These are phyloP conservation scores for Periophthalmus magnuspinnatus DNA, from an alignment of 2,797 vertebrate genomes.

Conservation along the genomic window DNA sequence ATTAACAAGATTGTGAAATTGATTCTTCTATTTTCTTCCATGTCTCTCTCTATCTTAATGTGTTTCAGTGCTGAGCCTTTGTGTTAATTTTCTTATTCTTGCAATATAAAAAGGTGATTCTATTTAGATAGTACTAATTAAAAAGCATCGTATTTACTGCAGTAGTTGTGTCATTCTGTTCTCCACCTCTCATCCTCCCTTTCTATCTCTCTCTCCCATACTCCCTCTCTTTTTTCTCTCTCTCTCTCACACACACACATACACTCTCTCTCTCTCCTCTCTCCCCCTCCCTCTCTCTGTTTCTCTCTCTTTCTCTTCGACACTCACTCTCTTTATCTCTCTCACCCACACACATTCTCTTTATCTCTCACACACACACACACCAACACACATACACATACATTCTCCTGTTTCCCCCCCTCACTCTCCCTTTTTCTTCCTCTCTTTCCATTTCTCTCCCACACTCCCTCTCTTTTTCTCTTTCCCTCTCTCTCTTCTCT, in stretches of 20 bases:
- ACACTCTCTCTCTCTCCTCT: too few species aligned
- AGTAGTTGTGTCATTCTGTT: constrained; percentile 14
- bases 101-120: constrained; percentile 40
- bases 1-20: not conserved
- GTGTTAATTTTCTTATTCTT: constrained; percentile 48
- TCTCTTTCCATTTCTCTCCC: too few species aligned
- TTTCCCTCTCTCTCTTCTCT: constrained; percentile 15
- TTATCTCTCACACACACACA: too few species aligned
- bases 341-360: too few species aligned
- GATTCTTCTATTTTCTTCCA: not conserved
- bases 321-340: too few species aligned
- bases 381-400: too few species aligned
- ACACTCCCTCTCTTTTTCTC: too few species aligned
- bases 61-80: constrained; percentile 40
- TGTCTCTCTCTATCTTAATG: constrained; percentile 19
- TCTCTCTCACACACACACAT: too few species aligned
- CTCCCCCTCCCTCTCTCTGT: constrained; percentile 10
- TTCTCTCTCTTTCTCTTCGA: constrained; percentile 8
- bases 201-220: too few species aligned
- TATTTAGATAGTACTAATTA: constrained; percentile 51
- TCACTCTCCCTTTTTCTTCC: constrained; percentile 19
- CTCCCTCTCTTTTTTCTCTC: too few species aligned
- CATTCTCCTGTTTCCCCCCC: too few species aligned
- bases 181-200: constrained; percentile 6
- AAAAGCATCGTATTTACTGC: constrained; percentile 38